Base-by-base conservation (phyloP, 2,888 invertebrate genomes). In the Synanthedon formicaeformis region DNA sequence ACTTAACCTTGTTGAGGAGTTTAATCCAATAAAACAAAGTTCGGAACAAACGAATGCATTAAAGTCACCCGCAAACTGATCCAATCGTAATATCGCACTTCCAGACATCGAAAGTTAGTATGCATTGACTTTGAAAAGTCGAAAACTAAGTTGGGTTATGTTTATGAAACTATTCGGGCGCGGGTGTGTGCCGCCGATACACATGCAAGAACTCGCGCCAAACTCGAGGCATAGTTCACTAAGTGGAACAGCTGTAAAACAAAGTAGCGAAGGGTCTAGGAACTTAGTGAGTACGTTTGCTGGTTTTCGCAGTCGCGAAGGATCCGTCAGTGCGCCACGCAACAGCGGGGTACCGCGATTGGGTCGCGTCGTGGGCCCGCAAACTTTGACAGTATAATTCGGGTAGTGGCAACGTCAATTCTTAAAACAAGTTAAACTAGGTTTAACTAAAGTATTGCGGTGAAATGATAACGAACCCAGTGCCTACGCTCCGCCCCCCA, bases 51-150 rank as follows among this genome's bases (percentile, higher is more conserved):
- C 81, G 84, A 86, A 85, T 85, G 86, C 83, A 85, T 85, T 85
- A 82, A 84, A 86, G 78, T 78, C 81, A 73, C 77, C 74, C 75
- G 73, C 78, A 74, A 84, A 83, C 78, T 83, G 84, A 85, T 86
- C 83, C 82, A 83, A 82, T 86, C 82, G 83, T 86, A 84, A 86
- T 84, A 85, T 83, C 81, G 75, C 81, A 82, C 81, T 80, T 74
- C 75, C 79, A 84, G 81, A 85, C 86, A 83, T 83, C 81, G 81
- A 82, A 86, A 87, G 86, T 87, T 86, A 85, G 85, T 83, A 87
- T 87, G 86, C 86, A 85, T 87, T 87, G 86, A 87, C 86, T 87
- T 87, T 87, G 86, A 86, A 87, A 86, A 86, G 86, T 87, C 78
- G 86, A 84, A 85, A 87, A 87, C 86, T 86, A 82, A 86, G 85